Percentiles rank a stretch among this genome's conserved stretches.
phyloP scores from a whole-genome alignment of 2,797 vertebrate genomes.

The Perodicticus potto region DNA sequence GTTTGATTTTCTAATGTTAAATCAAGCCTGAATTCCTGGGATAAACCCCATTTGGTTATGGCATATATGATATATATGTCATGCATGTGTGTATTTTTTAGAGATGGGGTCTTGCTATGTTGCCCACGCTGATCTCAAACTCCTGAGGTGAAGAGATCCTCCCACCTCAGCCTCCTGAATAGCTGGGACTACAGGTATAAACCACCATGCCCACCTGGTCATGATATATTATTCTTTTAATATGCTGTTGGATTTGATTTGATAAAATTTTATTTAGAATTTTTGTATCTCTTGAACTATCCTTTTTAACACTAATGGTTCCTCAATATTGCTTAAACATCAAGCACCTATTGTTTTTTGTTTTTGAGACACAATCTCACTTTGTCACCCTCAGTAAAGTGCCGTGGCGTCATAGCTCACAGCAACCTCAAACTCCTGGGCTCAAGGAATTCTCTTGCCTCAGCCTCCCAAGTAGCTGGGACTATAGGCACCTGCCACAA shows the following conservation, averaged over 20 bases:
- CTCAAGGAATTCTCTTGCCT: no score
- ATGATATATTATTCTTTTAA: not conserved
- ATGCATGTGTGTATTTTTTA: not conserved
- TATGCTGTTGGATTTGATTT: not conserved
- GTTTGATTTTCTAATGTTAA: slow-evolving; percentile 45
- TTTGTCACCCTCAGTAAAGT: no score
- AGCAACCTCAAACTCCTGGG: no score
- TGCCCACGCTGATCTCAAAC: not conserved
- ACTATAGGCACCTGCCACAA: no score
- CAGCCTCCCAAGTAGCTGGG: no score
- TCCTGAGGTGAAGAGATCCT: not conserved
- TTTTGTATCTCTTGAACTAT: slow-evolving; percentile 1
- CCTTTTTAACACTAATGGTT: not conserved
- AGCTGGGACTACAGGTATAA: not conserved
- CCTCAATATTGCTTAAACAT: not conserved
- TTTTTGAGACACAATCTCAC: no score
- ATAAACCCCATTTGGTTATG: not conserved
- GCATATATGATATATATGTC: no score
- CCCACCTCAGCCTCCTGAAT: not conserved
- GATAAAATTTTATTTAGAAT: not conserved
- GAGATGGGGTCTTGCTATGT: not conserved
- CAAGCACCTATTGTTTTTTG: no score
- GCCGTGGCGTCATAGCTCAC: no score
- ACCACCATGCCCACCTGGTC: not conserved
- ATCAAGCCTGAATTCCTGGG: slow-evolving; percentile 1